These are phyloP conservation scores for Trematomus bernacchii DNA, from an alignment of 2,797 vertebrate genomes.

Conservation along the genomic window DNA sequence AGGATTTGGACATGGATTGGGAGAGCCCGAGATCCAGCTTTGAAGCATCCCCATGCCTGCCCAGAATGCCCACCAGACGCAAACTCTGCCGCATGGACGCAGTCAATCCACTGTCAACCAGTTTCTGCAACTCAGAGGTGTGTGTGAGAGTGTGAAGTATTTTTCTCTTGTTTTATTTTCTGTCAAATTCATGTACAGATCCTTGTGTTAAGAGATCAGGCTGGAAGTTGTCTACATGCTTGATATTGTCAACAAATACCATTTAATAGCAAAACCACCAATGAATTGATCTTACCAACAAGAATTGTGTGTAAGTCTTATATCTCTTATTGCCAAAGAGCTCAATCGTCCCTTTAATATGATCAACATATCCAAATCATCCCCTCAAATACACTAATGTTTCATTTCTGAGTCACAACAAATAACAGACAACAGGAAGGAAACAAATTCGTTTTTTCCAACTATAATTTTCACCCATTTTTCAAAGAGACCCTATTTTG, in stretches of 20 bases:
- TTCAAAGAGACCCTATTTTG: no score
- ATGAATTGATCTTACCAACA: not conserved
- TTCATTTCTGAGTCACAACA: not conserved
- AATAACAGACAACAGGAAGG: not conserved
- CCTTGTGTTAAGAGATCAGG: not conserved
- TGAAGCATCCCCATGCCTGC: slow-evolving; percentile 35
- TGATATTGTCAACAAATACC: not conserved
- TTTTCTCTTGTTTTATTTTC: not conserved
- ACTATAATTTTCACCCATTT: no score
- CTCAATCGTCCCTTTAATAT: not conserved
- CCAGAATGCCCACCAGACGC: slow-evolving; percentile 36
- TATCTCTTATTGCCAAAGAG: not conserved
- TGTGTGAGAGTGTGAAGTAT: slow-evolving; percentile 19
- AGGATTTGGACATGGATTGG: slow-evolving; percentile 67
- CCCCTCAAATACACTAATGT: not conserved
- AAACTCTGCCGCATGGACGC: slow-evolving; percentile 85
- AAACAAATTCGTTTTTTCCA: not conserved
- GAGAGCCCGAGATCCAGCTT: slow-evolving; percentile 47
- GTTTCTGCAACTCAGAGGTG: slow-evolving; percentile 61
- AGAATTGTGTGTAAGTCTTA: not conserved
- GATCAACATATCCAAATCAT: not conserved
- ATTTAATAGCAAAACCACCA: not conserved
- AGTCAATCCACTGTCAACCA: slow-evolving; percentile 70
- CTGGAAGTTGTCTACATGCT: not conserved
- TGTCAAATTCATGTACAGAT: not conserved